Evolutionary conservation across 2,113 vertebrate species (phyloP), one percentile per base, ranked within the genome.

Genomic region (Osmerus mordax): DNA sequence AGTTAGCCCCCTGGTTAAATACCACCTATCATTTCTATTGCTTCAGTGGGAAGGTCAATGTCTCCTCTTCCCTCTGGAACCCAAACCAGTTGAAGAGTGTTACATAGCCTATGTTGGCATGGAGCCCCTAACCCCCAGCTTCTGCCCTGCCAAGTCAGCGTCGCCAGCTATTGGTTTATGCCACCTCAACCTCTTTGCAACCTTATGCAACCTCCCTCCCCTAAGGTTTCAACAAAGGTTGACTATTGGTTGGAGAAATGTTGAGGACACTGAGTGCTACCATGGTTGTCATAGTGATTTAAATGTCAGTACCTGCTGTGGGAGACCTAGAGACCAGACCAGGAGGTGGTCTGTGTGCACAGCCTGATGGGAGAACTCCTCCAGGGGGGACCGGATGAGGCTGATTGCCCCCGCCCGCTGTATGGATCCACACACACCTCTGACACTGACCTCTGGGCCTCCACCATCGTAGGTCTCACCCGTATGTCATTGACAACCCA

Each of bases 361-460:
- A 69, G 76, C 82, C 80, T 72, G 73, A 67, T 79, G 77, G 77
- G 80, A 76, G 71, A 71, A 55, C 25, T 69, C 53, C 63, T 41
- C 28, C 12, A 0, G 36, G 66, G 61, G 67, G 80, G 74, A 74
- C 59, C 12, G 65, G 67, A 77, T 76, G 74, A 3, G 64, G 23
- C 36, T 28, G 54, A 28, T 18, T n/a, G 55, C 36, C 47, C 19
- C 18, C 51, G 67, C 29, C 28, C 25, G 14, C 15, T 55, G 18
- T 15, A 62, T 4, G 9, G 25, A 62, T 4, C 3, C 7, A 62
- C 7, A 68, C 76, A 64, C 62, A 67, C 61, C 68, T 32, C 3
- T 21, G 47, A 61, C 73, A 4, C 12, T 5, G 0, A 59, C 23
- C 66, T 9, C 29, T 14, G 15, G 23, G 16, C 60, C 16, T 67